Evolutionary conservation across 2,113 vertebrate species (phyloP), one percentile per base, ranked within the genome.

Genomic region (Pangasianodon gigas): DNA sequence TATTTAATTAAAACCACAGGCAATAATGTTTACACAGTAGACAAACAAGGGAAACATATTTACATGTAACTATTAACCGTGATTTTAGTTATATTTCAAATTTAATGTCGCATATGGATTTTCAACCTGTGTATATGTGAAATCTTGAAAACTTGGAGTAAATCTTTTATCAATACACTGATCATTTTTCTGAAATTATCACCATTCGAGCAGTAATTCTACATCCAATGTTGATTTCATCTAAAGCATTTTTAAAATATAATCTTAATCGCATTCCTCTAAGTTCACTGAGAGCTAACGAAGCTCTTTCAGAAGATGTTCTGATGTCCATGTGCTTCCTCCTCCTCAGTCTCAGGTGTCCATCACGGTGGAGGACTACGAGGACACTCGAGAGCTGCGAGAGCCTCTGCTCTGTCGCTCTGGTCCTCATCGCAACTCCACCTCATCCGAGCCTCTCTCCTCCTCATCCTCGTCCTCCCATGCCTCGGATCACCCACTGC

Each of bases 351-450:
- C 96, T 81, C 96, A 97, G 95, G 96, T 96, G 29, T 97, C 96
- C 87, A 96, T 97, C 92, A 96, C 95, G 5, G 96, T 96, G 90
- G 96, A 97, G 84, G 96, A 97, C 93, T 96, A 96, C 3, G 96
- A 97, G 93, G 96, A 97, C 95, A 96, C 96, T 41, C 94, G 96
- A 51, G 96, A 97, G 82, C 93, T 96, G 21, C 94, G 96, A 13
- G 96, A 97, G 89, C 94, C 96, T 51, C 94, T 96, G 74, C 69
- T 96, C 87, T 96, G 95, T 82, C 94, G 96, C 29, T 90, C 91
- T 2, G 90, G 94, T 1, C 93, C 93, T 56, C 96, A 96, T 74
- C 96, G 96, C 21, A 96, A 96, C 94, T 97, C 96, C 86, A 96
- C 96, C 58, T 95, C 96, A 58, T 96, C 96, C 0, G 96, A 97